A percentile compares a stretch with the other conserved stretches of the same genome.
phyloP scores from a whole-genome alignment of 2,113 vertebrate species.

The Lynx canadensis region DNA sequence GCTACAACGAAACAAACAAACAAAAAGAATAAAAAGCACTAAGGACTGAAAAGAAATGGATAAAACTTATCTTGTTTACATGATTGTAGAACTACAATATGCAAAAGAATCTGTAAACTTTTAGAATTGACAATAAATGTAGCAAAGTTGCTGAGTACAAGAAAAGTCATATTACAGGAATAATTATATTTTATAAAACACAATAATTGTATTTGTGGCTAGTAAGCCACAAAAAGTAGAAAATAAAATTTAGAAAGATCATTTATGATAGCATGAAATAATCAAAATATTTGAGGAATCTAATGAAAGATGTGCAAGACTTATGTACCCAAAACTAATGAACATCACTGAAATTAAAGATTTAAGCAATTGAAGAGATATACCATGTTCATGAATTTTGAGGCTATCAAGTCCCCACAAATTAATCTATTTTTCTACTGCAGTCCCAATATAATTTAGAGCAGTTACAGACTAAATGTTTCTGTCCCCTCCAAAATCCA shows the following conservation, averaged over 20 bases:
- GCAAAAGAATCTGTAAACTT: background rate
- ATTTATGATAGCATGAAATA: background rate
- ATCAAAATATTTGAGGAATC: background rate
- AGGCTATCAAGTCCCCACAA: background rate
- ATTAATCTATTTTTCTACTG: background rate
- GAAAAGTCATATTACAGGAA: background rate
- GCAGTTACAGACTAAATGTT: background rate
- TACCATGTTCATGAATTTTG: background rate
- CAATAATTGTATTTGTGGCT: background rate
- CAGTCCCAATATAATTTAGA: background rate
- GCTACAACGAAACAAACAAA: background rate
- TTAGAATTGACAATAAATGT: background rate
- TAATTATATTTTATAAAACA: background rate
- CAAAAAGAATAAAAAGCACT: background rate
- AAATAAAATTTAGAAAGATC: background rate
- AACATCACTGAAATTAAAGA: background rate
- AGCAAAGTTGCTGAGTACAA: background rate
- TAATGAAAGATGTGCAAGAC: background rate
- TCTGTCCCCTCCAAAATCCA: background rate
- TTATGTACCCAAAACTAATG: background rate
- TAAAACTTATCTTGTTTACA: background rate
- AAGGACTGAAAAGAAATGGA: background rate
- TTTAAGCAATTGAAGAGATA: background rate
- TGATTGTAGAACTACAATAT: background rate
- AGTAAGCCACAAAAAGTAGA: background rate